A percentile compares a stretch with the other conserved stretches of the same genome.
phyloP scores from a whole-genome alignment of 92 coral and sea anemone genomes.

The Bergia puertoricense region DNA sequence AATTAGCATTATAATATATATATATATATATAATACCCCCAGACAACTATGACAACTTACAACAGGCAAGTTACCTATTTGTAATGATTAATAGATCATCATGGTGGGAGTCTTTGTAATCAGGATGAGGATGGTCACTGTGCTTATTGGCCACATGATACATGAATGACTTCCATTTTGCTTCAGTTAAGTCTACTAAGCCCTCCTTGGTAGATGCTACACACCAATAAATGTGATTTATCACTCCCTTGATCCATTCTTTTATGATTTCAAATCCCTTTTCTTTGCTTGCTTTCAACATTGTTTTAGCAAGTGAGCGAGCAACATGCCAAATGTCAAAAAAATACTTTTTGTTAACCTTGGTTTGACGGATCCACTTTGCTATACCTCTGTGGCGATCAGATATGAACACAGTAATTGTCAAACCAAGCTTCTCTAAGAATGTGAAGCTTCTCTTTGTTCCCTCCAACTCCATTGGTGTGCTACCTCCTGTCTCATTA shows the following conservation, averaged over 20 bases:
- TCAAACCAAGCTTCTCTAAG: conserved; percentile 30
- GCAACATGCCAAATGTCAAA: conserved; percentile 44
- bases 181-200: neutral
- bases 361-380: conserved; percentile 25
- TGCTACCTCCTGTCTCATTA: conserved; percentile 60
- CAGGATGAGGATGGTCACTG: neutral
- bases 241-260: conserved; percentile 35
- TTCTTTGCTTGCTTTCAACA: conserved; percentile 7
- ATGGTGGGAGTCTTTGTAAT: neutral
- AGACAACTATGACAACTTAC: neutral
- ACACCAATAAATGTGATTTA: conserved; percentile 28
- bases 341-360: neutral
- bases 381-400: conserved; percentile 36
- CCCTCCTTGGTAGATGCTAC: conserved; percentile 13
- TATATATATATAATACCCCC: neutral
- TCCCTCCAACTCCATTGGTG: conserved; percentile 65
- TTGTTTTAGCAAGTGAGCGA: conserved; percentile 9
- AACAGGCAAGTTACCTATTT: neutral
- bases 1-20: no score
- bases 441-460: conserved; percentile 54
- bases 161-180: conserved; percentile 32
- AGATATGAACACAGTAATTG: conserved; percentile 19
- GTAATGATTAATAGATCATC: neutral
- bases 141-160: conserved; percentile 17
- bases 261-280: conserved; percentile 7